Percentiles rank a stretch among this genome's conserved stretches.
Evolutionary conservation across 2,113 vertebrate genomes (phyloP).

Genomic region (Gymnobelideus leadbeateri): DNA sequence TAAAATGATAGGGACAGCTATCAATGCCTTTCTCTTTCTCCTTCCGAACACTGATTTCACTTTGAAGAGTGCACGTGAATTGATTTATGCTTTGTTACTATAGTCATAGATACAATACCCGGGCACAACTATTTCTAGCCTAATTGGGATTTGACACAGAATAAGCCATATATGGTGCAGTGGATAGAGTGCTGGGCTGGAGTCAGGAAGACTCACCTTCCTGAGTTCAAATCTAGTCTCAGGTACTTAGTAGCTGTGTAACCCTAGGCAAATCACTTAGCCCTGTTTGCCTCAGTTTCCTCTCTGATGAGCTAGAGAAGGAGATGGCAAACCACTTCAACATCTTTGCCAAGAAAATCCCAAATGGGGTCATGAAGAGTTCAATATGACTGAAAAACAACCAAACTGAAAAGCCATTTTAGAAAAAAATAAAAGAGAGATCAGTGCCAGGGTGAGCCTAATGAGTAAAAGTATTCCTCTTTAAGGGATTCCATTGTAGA

Average conservation of each 20-base stretch:
- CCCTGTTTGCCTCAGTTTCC: neutral
- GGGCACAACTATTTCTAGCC: constrained; percentile 19
- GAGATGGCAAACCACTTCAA: too few species aligned
- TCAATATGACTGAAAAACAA: constrained; percentile 66
- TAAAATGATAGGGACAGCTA: constrained; percentile 42
- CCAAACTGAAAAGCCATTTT: constrained; percentile 5
- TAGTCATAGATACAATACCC: constrained; percentile 67
- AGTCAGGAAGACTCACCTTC: too few species aligned
- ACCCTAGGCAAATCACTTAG: neutral
- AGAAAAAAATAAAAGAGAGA: neutral
- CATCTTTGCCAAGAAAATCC: neutral
- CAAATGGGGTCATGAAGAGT: neutral
- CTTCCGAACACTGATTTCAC: constrained; percentile 43
- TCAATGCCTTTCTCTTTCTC: constrained; percentile 67
- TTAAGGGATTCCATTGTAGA: neutral
- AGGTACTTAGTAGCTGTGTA: neutral
- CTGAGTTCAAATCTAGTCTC: neutral
- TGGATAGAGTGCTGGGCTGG: neutral
- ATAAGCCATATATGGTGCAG: neutral
- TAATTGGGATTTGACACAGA: neutral
- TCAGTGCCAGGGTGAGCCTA: neutral
- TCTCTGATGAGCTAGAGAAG: neutral
- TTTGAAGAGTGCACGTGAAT: constrained; percentile 63
- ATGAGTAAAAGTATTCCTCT: neutral
- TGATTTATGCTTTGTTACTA: constrained; percentile 51